These are phyloP conservation scores for Odontesthes bonariensis DNA, from an alignment of 2,113 vertebrate species.

Conservation along the genomic window DNA sequence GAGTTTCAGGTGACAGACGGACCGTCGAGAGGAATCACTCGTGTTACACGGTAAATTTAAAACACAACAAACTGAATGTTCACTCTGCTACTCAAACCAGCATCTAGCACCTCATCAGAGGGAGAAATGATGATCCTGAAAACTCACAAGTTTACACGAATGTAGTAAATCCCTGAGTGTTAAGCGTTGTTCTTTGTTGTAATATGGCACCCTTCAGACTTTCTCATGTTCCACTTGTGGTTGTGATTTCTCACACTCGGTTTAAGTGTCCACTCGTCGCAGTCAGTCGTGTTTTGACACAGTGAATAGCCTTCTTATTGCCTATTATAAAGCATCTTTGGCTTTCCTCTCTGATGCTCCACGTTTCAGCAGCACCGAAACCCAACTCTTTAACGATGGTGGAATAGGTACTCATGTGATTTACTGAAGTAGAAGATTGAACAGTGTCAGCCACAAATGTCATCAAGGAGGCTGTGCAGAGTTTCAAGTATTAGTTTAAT, in stretches of 20 bases:
- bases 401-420: too few species aligned
- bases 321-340: too few species aligned
- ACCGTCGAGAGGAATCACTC: constrained; percentile 30
- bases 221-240: not conserved
- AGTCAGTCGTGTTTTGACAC: not conserved
- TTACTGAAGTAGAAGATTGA: too few species aligned
- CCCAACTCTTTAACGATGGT: too few species aligned
- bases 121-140: not conserved
- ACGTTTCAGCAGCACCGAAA: too few species aligned
- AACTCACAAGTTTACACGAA: too few species aligned
- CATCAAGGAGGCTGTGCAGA: too few species aligned
- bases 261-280: not conserved
- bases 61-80: constrained; percentile 3
- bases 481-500: too few species aligned
- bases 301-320: not conserved
- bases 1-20: constrained; percentile 37
- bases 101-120: not conserved
- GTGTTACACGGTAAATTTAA: constrained; percentile 14
- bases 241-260: constrained; percentile 10
- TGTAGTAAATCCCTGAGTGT: not conserved
- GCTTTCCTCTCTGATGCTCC: too few species aligned
- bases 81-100: not conserved
- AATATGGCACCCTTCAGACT: not conserved
- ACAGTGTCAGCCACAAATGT: too few species aligned
- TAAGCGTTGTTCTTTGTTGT: not conserved